phyloP scores from a whole-genome alignment of 2,113 vertebrate species.

The Apaloderma vittatum region DNA sequence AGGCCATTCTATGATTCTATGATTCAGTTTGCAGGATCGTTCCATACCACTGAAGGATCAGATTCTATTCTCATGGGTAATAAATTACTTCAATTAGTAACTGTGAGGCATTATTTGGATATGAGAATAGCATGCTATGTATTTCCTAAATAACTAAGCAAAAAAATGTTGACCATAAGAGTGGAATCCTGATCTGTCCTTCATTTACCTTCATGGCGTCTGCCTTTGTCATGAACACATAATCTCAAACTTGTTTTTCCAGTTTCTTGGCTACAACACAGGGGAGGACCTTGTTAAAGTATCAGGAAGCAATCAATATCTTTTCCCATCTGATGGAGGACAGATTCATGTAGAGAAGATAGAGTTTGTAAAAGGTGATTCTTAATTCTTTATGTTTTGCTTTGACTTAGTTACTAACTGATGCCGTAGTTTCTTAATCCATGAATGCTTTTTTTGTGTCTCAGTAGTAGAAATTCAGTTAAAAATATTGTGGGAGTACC shows the following conservation, averaged over 20 bases:
- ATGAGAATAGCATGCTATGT: neutral
- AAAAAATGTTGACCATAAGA: neutral
- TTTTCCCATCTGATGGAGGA: constrained; percentile 92
- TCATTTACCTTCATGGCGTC: neutral
- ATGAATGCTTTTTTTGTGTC: neutral
- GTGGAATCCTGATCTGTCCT: neutral
- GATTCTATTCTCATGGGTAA: neutral
- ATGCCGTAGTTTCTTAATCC: neutral
- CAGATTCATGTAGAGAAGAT: constrained; percentile 88
- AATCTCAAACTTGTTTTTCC: constrained; percentile 39
- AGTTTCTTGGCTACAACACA: constrained; percentile 90
- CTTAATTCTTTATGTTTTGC: neutral
- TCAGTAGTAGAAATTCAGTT: neutral
- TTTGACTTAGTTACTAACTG: neutral
- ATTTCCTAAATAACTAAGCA: neutral
- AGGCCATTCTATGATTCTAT: too few relatives aligned
- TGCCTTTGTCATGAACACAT: neutral
- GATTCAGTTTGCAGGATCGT: too few relatives aligned
- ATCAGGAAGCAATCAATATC: constrained; percentile 79
- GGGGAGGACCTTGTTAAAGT: constrained; percentile 85
- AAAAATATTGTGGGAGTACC: neutral
- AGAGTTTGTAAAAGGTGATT: constrained; percentile 86
- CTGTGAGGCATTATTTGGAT: neutral
- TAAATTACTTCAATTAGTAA: neutral
- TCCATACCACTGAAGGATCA: neutral